phyloP scores from a whole-genome alignment of 2,888 invertebrate species.

The Platerodrilus igneus region DNA sequence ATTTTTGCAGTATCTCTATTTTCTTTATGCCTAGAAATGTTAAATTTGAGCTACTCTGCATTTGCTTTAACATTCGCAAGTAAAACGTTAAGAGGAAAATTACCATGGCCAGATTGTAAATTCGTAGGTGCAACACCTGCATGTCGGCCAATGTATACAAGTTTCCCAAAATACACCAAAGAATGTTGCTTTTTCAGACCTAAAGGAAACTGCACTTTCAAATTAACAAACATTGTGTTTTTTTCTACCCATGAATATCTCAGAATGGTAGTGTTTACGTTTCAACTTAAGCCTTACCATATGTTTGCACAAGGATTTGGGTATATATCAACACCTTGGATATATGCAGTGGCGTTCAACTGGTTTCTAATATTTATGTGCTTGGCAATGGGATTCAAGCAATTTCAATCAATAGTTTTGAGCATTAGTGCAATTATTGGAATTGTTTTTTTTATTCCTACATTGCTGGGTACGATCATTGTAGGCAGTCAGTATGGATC shows the following conservation, averaged over 20 bases:
- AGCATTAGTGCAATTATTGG: not conserved
- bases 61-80: slow-evolving; percentile 5
- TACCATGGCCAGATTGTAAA: slow-evolving; percentile 9
- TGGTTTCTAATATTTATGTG: slow-evolving; percentile 10
- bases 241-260: slow-evolving; percentile 6
- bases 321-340: not conserved
- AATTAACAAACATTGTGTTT: slow-evolving; percentile 1
- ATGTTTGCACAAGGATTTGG: too few species aligned
- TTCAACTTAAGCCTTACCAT: not conserved
- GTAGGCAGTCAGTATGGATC: not conserved
- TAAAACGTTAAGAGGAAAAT: not conserved
- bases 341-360: not conserved
- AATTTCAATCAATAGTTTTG: not conserved
- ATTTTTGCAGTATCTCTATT: slow-evolving; percentile 6
- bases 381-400: slow-evolving; percentile 1
- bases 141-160: not conserved
- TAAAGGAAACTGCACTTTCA: not conserved
- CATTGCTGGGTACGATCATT: not conserved
- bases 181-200: too few species aligned
- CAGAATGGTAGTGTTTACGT: not conserved
- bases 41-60: slow-evolving; percentile 5
- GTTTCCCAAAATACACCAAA: not conserved
- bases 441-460: slow-evolving; percentile 7
- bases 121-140: slow-evolving; percentile 1
- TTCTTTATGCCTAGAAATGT: slow-evolving; percentile 1